A percentile compares a stretch with the other conserved stretches of the same genome.
Conservation (phyloP, 2,113 vertebrate species). For the Acrocephalus arundinaceus region DNA sequence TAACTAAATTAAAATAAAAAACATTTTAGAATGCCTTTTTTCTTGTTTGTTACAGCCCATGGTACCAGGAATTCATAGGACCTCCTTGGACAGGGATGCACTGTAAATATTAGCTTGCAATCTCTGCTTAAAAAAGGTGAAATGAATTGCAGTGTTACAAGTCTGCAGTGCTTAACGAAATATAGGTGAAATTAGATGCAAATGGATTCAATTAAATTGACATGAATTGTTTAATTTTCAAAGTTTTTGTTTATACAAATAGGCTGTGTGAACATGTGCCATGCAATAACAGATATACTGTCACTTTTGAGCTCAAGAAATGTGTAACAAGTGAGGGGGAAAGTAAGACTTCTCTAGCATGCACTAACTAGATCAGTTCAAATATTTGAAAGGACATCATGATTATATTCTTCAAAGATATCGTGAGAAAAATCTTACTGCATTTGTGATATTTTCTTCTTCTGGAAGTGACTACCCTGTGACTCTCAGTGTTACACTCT, state of each 20-base stretch:
- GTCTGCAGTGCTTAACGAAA: not conserved
- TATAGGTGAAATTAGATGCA: not conserved
- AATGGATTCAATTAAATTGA: not conserved
- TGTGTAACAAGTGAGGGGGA: not conserved
- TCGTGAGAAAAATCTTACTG: not conserved
- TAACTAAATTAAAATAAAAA: not conserved
- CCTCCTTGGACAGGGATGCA: not conserved
- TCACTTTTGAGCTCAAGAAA: not conserved
- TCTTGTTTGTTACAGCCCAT: not conserved
- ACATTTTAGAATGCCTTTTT: not conserved
- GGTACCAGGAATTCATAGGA: not conserved
- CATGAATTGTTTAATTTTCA: not conserved
- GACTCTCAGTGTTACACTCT: too few relatives aligned
- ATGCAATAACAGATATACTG: not conserved
- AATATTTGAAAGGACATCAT: not conserved
- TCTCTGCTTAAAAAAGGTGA: not conserved
- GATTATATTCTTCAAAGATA: not conserved
- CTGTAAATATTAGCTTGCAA: not conserved
- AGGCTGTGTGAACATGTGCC: not conserved
- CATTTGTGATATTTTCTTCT: not conserved
- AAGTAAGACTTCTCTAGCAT: not conserved
- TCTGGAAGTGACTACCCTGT: not conserved
- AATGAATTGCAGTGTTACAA: not conserved
- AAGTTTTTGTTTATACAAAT: not conserved
- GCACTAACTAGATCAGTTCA: not conserved